Percentiles rank a stretch among this genome's conserved stretches.
Evolutionary conservation across 2,888 invertebrate species (phyloP).

Genomic region (Zygaena filipendulae): DNA sequence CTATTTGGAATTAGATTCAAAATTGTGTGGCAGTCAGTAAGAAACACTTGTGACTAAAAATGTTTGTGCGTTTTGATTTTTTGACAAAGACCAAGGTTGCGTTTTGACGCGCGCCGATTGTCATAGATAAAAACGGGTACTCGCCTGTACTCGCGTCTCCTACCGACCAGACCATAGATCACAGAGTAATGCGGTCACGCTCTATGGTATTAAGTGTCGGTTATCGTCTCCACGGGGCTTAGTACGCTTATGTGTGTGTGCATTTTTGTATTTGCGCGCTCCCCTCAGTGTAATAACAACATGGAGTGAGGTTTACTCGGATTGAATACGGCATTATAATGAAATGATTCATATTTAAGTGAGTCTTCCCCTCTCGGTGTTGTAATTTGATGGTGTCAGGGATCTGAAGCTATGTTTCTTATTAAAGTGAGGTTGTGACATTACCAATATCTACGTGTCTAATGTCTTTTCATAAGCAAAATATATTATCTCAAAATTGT

Average conservation of each 20-base stretch:
- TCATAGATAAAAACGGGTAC: conserved; percentile 44
- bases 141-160: conserved; percentile 26
- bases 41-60: no score
- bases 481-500: no score
- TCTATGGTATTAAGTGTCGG: conserved; percentile 67
- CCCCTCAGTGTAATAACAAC: conserved; percentile 59
- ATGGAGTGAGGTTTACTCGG: conserved; percentile 65
- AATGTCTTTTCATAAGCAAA: no score
- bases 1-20: no score
- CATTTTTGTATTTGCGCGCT: conserved; percentile 55
- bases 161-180: conserved; percentile 62
- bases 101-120: no score
- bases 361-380: conserved; percentile 56
- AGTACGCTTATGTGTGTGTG: conserved; percentile 37
- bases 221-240: conserved; percentile 66
- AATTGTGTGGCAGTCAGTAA: no score
- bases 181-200: conserved; percentile 66
- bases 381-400: conserved; percentile 59
- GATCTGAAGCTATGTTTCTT: conserved; percentile 64
- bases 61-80: no score
- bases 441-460: no score
- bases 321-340: conserved; percentile 69
- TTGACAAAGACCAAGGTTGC: no score
- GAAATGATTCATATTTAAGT: conserved; percentile 70
- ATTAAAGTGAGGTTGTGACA: conserved; percentile 61